Percentiles rank a stretch among this genome's conserved stretches.
Conservation (phyloP, 2,797 vertebrate species). For the Pangasius mekongensis region DNA sequence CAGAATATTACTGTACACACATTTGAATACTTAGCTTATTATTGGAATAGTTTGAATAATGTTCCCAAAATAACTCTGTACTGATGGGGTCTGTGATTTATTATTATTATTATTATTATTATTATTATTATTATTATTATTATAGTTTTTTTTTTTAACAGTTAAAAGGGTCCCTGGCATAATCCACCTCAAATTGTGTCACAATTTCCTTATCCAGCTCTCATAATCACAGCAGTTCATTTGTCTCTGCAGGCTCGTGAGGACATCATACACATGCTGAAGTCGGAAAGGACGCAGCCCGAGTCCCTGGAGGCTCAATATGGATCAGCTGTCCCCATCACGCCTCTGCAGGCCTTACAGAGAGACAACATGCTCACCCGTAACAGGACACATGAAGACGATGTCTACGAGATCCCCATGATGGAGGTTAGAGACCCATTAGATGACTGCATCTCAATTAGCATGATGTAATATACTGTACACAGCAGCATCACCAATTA, state of each 20-base stretch:
- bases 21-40: not conserved
- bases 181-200: not conserved
- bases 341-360: slow-evolving; percentile 87
- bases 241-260: slow-evolving; percentile 85
- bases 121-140: not conserved
- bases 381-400: slow-evolving; percentile 71
- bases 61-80: not conserved
- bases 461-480: not conserved
- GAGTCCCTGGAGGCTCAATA: slow-evolving; percentile 91
- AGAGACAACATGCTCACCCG: slow-evolving; percentile 82
- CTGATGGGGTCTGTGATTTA: not conserved
- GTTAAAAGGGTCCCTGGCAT: not conserved
- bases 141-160: not conserved
- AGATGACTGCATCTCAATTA: not conserved
- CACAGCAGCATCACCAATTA: no score
- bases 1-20: not conserved
- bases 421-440: slow-evolving; percentile 79
- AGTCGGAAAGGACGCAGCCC: slow-evolving; percentile 83
- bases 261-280: slow-evolving; percentile 91
- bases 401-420: slow-evolving; percentile 92
- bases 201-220: not conserved
- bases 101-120: no score
- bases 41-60: not conserved
- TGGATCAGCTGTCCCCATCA: slow-evolving; percentile 80
- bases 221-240: not conserved